Evolutionary conservation across 2,888 invertebrate species (phyloP).

Genomic region (Choristoneura rosaceana): DNA sequence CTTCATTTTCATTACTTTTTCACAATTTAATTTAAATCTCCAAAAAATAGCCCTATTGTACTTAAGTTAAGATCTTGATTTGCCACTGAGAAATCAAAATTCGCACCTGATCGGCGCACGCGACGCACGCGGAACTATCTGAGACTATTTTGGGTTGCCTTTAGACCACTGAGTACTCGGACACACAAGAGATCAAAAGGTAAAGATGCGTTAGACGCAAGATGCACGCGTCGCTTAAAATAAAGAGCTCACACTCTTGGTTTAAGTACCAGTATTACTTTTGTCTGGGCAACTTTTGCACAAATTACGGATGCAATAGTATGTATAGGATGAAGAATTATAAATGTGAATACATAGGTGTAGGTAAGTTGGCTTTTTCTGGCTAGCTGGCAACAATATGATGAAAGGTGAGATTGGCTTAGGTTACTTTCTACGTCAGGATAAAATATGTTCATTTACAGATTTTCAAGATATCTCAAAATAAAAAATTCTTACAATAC

Average conservation of each 20-base stretch:
- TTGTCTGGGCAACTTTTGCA: neutral
- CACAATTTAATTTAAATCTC: neutral
- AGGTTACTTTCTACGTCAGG: too few species aligned
- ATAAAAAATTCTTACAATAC: constrained; percentile 12
- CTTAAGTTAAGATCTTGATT: constrained; percentile 8
- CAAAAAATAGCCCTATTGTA: too few species aligned
- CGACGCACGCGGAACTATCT: constrained; percentile 77
- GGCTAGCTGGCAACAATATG: too few species aligned
- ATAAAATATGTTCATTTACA: neutral
- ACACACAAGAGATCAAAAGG: constrained; percentile 78
- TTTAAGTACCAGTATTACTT: neutral
- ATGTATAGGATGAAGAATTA: neutral
- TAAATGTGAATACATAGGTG: too few species aligned
- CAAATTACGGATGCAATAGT: neutral
- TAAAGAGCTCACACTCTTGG: neutral
- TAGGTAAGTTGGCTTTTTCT: too few species aligned
- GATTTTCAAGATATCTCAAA: neutral
- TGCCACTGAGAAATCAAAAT: constrained; percentile 44
- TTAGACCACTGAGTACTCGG: constrained; percentile 77
- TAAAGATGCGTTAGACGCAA: constrained; percentile 63
- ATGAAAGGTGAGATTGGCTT: too few species aligned
- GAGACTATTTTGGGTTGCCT: constrained; percentile 77
- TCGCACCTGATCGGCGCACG: constrained; percentile 75
- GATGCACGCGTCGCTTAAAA: constrained; percentile 9
- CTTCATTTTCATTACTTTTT: too few species aligned